Evolutionary conservation across 2,888 invertebrate species (phyloP), one percentile per base, ranked within the genome.

Genomic region (Aricia artaxerxes): DNA sequence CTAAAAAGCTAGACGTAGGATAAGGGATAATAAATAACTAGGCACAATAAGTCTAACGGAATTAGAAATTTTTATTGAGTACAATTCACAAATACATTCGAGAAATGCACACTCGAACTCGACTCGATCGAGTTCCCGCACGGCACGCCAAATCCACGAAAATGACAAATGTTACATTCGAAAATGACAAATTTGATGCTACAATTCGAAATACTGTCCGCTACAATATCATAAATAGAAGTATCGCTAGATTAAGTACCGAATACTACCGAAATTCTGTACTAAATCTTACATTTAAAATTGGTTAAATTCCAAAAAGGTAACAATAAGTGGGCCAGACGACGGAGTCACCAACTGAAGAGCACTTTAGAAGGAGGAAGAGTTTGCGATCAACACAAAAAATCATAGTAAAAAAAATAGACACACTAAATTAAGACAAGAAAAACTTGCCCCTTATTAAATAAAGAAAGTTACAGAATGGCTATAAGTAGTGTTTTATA

Each of bases 21-120:
- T 7, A 57, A 11, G n/a, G 57, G 57, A n/a, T 57, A 4, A 78
- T 64, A 64, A 73, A 69, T 73, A 78, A 79, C 53, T 78, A 78
- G 72, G 60, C 77, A 78, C 72, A 80, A 77, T 83, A 86, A 86
- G 88, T 93, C 91, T 94, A 94, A 92, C 93, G 94, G 93, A 76
- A 93, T 94, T 91, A 94, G 93, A 94, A 94, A 92, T 94, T 92
- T 94, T 94, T 93, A 90, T 92, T 93, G 94, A 94, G 90, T 93
- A 93, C 93, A 93, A 91, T 93, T 90, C 89, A 93, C 90, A 91
- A 88, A 88, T 87, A 92, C 88, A 86, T 89, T 87, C 86, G 87
- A 91, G 88, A 91, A 87, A 87, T 86, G 87, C 87, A 88, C 87
- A 87, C 85, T 83, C 85, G 84, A 85, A 84, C 83, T 85, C 83